phyloP scores from a whole-genome alignment of 2,797 vertebrate genomes.

The Enteromius argenteus region DNA sequence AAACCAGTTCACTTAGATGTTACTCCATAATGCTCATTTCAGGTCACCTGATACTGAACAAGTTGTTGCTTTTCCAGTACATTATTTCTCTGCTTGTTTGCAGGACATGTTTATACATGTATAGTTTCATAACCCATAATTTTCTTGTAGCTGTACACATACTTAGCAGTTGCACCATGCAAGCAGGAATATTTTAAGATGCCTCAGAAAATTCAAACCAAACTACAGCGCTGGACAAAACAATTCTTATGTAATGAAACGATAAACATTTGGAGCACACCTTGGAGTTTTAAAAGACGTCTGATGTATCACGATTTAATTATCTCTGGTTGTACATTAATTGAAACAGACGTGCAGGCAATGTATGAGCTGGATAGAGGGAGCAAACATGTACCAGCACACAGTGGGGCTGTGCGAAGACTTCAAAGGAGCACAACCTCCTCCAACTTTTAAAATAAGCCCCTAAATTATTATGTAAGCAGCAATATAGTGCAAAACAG shows the following conservation, averaged over 20 bases:
- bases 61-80: background rate
- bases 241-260: background rate
- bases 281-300: constrained; percentile 2
- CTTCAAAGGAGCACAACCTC: constrained; percentile 49
- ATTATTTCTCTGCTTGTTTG: constrained; percentile 10
- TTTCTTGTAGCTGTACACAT: constrained; percentile 8
- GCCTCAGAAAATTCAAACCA: background rate
- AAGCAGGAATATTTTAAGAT: background rate
- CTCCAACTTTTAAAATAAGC: constrained; percentile 39
- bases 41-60: background rate
- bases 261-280: background rate
- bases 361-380: background rate
- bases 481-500: constrained; percentile 36
- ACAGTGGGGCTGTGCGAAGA: background rate
- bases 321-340: background rate
- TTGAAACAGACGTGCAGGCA: background rate
- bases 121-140: background rate
- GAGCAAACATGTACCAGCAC: background rate
- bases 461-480: constrained; percentile 43
- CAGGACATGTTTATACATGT: background rate
- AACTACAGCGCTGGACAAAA: background rate
- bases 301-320: constrained; percentile 23
- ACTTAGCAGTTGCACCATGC: background rate
- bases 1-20: background rate
- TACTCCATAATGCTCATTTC: background rate